Evolutionary conservation across 2,113 vertebrate genomes (phyloP), one percentile per base, ranked within the genome.

Genomic region (Ramphastos sulfuratus): DNA sequence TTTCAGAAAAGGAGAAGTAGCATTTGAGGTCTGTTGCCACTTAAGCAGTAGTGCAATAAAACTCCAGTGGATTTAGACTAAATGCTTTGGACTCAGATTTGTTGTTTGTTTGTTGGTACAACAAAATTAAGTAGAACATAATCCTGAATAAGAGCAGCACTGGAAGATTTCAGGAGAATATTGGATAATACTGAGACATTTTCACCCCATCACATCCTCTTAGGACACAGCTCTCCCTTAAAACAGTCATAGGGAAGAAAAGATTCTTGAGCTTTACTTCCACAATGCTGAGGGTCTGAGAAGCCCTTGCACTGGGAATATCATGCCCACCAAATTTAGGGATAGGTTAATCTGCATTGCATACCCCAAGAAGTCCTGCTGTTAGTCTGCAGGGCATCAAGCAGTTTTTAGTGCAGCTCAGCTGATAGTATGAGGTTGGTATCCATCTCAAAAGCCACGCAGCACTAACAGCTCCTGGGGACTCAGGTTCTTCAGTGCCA

Each of bases 1-100:
- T 89, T 94, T 96, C 72, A 92, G 85, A 93, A 96, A 96, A 81
- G 82, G 79, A 94, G 87, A 88, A 94, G 92, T 86, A 95, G 77
- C 59, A 82, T 95, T 95, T 94, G 80, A 94, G 90, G 63, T 84
- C 94, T 95, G 94, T 92, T 96, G 91, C 94, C 85, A 90, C 87
- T 96, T 95, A 95, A 95, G 85, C 83, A 56, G 80, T 72, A 90
- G 58, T 84, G 80, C 87, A 94, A 59, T 96, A 93, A 96, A 96
- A 88, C 89, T 91, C 80, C 85, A 65, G 55, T 95, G 90, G 92
- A 85, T 94, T 94, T 94, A 94, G 80, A 82, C 61, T 79, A 92
- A 94, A 80, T 76, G 87, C 90, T 87, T 81, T 88, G 80, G 92
- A 72, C 73, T 85, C 90, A 76, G 61, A 75, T 93, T 95, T 94